phyloP scores from a whole-genome alignment of 2,888 invertebrate species.

The Diogma glabrata region DNA sequence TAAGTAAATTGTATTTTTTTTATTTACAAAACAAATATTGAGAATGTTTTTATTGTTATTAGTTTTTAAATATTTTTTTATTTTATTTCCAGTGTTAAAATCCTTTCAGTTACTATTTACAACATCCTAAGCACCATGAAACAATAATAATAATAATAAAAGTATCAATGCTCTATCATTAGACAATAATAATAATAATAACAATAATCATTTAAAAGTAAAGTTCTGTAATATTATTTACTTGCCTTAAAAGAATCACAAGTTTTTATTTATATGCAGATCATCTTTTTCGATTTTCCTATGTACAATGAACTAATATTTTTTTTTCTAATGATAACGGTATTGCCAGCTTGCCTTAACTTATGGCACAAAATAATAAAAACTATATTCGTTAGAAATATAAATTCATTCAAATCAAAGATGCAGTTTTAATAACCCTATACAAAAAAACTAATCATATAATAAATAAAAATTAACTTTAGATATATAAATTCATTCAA shows the following conservation, averaged over 20 bases:
- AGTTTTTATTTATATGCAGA: conserved; percentile 6
- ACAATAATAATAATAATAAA: conserved; percentile 3
- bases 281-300: not conserved
- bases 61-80: not conserved
- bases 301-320: no score
- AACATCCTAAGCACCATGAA: conserved; percentile 10
- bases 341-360: not conserved
- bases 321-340: not conserved
- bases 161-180: conserved; percentile 5
- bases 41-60: no score
- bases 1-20: no score
- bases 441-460: no score
- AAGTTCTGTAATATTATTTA: not conserved
- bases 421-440: no score
- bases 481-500: no score
- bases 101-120: not conserved
- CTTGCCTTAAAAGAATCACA: not conserved
- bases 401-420: no score
- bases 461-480: no score
- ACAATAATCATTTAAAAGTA: conserved; percentile 3
- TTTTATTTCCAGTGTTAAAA: not conserved
- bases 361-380: conserved; percentile 2
- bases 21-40: no score
- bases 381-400: no score
- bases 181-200: conserved; percentile 3